Evolutionary conservation across 2,888 invertebrate species (phyloP), one percentile per base, ranked within the genome.

Genomic region (Pherbina coryleti): DNA sequence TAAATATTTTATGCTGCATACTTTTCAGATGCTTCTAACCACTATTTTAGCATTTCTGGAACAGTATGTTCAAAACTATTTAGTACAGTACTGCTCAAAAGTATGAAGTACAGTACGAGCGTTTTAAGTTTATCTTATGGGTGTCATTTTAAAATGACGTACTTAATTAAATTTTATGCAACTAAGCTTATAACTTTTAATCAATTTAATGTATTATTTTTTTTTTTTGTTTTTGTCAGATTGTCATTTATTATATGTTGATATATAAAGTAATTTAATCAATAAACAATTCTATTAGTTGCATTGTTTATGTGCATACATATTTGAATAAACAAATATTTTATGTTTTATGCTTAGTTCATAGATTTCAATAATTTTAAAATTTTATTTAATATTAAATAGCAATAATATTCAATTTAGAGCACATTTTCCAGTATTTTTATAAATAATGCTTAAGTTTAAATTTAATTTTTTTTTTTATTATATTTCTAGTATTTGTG

Each of bases 121-220:
- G n/a, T 37, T 37, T 7, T 37, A 44, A 11, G 44, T 44, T 44
- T 11, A 11, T 44, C 7, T 44, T 11, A 11, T 1, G 4, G 1
- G 11, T 44, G 44, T 44, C 2, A 44, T 44, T 44, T 44, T 44
- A 11, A 44, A 4, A 44, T 11, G 1, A 11, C 7, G 11, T 11
- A 11, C 44, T 44, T 44, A 44, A 44, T 44, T 44, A 2, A 3
- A 44, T 11, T 11, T 14, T 44, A 3, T 14, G 44, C 44, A 11
- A 44, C 11, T 44, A 44, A 44, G 44, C 14, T 11, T 11, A 44
- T 44, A 44, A 44, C 44, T 44, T 11, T 77, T 70, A 78, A 79
- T 44, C n/a, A n/a, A n/a, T n/a, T n/a, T n/a, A 3, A 44, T 28
- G 28, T 60, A 7, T 60, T 22, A 3, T 1, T 44, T 44, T 22